Evolutionary conservation across 1,140 invertebrate genomes (phyloP).

Genomic region (Drosophila grimshawi): DNA sequence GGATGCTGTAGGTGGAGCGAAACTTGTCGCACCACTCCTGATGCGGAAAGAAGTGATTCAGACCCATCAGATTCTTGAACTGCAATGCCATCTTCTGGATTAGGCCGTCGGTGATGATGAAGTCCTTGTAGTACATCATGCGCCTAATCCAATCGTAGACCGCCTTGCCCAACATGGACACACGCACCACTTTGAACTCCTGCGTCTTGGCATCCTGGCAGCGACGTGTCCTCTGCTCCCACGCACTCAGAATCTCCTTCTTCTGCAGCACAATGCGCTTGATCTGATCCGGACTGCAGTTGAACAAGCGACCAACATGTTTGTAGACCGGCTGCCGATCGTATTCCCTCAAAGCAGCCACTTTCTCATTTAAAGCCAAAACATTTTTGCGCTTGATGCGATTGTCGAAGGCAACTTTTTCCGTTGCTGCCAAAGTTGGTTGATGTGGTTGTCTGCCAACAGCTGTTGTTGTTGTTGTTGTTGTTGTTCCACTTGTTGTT

Average conservation of each 20-base stretch:
- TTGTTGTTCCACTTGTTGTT: conserved; percentile 8
- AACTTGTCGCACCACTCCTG: conserved; percentile 83
- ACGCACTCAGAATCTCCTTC: conserved; percentile 71
- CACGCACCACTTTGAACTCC: conserved; percentile 73
- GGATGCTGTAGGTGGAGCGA: conserved; percentile 69
- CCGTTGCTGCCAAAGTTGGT: conserved; percentile 58
- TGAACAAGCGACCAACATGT: conserved; percentile 75
- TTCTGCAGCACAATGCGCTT: conserved; percentile 80
- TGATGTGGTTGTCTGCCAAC: conserved; percentile 2
- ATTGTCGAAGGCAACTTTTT: conserved; percentile 78
- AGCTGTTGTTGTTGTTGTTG: conserved; percentile 12
- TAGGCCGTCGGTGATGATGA: conserved; percentile 72
- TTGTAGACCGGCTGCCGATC: conserved; percentile 78
- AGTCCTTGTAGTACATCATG: conserved; percentile 84
- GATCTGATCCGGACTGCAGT: conserved; percentile 83
- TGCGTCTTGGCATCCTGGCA: conserved; percentile 73
- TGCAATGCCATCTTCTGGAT: conserved; percentile 82
- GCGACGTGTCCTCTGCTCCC: conserved; percentile 75
- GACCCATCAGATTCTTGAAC: conserved; percentile 77
- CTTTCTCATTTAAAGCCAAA: conserved; percentile 77
- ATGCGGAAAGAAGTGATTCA: conserved; percentile 77
- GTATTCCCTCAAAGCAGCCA: conserved; percentile 76
- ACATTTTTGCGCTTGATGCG: conserved; percentile 83
- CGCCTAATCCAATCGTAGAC: conserved; percentile 81
- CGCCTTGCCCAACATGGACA: conserved; percentile 76